Base-by-base conservation (phyloP, 2,797 vertebrate species). In the Cheirogaleus major region DNA sequence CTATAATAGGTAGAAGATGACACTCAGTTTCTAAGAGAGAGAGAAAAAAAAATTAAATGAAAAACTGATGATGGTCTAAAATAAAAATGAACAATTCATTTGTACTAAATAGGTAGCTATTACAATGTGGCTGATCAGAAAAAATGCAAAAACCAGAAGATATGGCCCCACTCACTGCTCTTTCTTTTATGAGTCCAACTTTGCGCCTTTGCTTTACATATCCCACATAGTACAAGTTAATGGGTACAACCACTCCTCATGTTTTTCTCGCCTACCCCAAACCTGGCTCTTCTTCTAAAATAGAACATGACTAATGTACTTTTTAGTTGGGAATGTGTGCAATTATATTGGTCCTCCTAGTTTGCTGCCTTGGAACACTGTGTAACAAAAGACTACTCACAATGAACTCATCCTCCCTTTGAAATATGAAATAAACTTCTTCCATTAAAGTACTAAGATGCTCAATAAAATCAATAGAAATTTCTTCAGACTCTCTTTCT, bases 381-480 rank as follows among this genome's bases (percentile, higher is more conserved):
- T 48, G 52, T 4, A 35, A 70, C 65, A 76, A 86, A 70, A 92
- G 59, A 41, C 7, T 79, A 32, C 32, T 78, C 38, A 38, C 15
- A 57, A n/a, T 14, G 57, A 93, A 78, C 9, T 9, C 8, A 1
- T 12, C 17, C 17, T 96, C 67, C 41, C 52, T 93, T 91, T 85
- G 52, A 95, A 93, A 93, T 57, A 45, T 23, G 57, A 82, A 92
- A 48, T 94, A 65, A 95, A 86, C 10, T 27, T 73, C 65, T 93
- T 55, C 50, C 27, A 20, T 65, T 91, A 72, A 86, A 89, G 15
- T 79, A 20, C 32, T 91, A 52, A 95, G 41, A 23, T 41, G 10
- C 32, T 92, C 52, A 75, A 43, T 41, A 30, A 81, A 81, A 11
- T 82, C 43, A 85, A 14, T 35, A 88, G n/a, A 41, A 83, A 80